Base-by-base conservation (phyloP, 2,888 invertebrate genomes). In the Nomada ferruginata region DNA sequence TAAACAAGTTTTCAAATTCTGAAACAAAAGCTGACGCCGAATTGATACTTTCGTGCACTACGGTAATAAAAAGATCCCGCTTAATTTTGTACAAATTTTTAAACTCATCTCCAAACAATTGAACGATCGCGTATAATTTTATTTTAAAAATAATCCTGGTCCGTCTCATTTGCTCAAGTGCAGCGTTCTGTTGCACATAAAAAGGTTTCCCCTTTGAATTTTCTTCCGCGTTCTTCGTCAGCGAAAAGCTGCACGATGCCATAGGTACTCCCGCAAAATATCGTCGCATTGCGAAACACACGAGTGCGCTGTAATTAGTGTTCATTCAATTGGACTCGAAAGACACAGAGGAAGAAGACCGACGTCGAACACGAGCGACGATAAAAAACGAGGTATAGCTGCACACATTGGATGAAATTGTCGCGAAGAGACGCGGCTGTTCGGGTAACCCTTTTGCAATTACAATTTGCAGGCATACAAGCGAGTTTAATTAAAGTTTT, bases 401-500 rank as follows among this genome's bases (percentile, higher is more conserved):
- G 55, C 13, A 47, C 29, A 10, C 20, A 4, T 47, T 7, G 29
- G 36, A 52, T 20, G 55, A 53, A 63, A 76, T 60, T 53, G 76
- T 71, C 52, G 42, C 42, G 13, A 5, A 23, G 18, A 20, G 29
- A 42, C n/a, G 18, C 26, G 0, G 18, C 36, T 20, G 29, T 68
- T 75, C 71, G 76, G 76, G 63, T 23, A 68, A 42, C 71, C 59
- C 66, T 64, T 42, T 63, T 36, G 81, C 63, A 82, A 82, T 76
- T 82, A 80, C 20, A 74, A 80, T 71, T 71, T 70, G 61, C 66
- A 66, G 47, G 13, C 44, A 36, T 68, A 75, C 71, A 75, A 68
- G 71, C n/a, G 71, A 11, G 23, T 68, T 71, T 76, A 76, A 81
- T 82, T 71, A 76, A 81, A 72, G 71, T 68, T 72, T 81, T 47